Percentiles rank a stretch among this genome's conserved stretches.
Conservation (phyloP, 2,113 vertebrate genomes). For the Ctenodactylus gundi region DNA sequence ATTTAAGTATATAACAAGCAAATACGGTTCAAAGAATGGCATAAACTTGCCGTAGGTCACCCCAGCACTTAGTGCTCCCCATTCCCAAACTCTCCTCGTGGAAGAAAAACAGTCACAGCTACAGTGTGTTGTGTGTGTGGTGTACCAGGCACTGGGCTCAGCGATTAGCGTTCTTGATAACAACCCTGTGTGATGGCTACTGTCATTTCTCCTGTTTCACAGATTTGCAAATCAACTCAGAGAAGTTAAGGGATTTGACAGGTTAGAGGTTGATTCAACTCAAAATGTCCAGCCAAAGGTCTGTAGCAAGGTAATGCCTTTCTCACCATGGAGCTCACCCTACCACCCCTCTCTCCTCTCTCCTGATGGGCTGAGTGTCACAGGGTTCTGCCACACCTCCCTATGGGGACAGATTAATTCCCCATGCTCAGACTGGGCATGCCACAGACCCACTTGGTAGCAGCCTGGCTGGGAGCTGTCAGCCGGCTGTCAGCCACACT, state of each 20-base stretch:
- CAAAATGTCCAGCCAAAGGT: background rate
- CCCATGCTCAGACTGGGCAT: background rate
- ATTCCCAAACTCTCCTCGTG: background rate
- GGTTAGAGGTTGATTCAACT: background rate
- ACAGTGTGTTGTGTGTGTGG: accelerated
- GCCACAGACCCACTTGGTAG: background rate
- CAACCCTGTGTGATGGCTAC: background rate
- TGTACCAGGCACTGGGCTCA: no score
- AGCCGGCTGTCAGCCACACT: conserved; percentile 57
- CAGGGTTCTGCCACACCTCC: background rate
- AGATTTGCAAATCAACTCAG: background rate
- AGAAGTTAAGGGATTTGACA: background rate
- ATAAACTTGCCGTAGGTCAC: background rate
- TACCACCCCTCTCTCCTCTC: background rate
- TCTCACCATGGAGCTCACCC: background rate
- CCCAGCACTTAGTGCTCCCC: no score
- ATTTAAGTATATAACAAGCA: background rate
- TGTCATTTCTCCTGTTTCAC: background rate
- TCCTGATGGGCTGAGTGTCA: background rate
- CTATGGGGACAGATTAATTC: background rate
- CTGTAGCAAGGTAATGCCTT: accelerated
- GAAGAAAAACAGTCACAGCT: background rate
- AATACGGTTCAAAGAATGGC: background rate
- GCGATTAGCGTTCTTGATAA: no score
- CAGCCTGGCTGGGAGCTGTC: conserved; percentile 58